Base-by-base conservation (phyloP, 2,888 invertebrate genomes). In the Apodemia mormo region DNA sequence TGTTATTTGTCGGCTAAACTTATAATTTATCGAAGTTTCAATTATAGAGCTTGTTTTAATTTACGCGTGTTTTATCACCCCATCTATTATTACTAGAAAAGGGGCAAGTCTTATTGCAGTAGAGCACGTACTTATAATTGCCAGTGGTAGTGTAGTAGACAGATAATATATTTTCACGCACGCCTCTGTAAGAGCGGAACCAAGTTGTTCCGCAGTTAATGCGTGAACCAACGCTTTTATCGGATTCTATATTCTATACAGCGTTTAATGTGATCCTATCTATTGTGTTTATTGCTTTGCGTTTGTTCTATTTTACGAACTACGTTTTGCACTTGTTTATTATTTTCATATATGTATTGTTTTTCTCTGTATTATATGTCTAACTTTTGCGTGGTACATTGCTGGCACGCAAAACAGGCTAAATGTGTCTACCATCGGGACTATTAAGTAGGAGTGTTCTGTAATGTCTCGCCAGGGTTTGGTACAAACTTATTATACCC, bases 91-190 rank as follows among this genome's bases (percentile, higher is more conserved):
- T 74, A 73, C 76, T 77, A 77, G 79, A 78, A 78, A 22, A 79
- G 76, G 78, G 77, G 76, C 76, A 78, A 80, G 80, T 76, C 77
- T 80, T 92, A 92, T 91, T 89, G 88, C 85, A 83, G 80, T 81
- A 78, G 77, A 88, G 80, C 89, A 90, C 88, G 90, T 85, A 80
- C 81, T 81, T 85, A 89, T 92, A 92, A 92, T 90, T 90, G 85
- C 86, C 78, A 54, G 77, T 81, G 81, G 82, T 80, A 74, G 77
- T 77, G 76, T 79, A 77, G 80, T 85, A 89, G 90, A 89, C 80
- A 84, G 90, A 89, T 89, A 90, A 90, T 92, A 90, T 89, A 90
- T 89, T 85, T 90, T 87, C 90, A 92, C 92, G 92, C 92, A 93
- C 88, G 84, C 83, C 85, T 84, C 84, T 84, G 87, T 87, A 83